A percentile compares a stretch with the other conserved stretches of the same genome.
Evolutionary conservation across 2,797 vertebrate genomes (phyloP).

Genomic region (Gorsachius magnificus): DNA sequence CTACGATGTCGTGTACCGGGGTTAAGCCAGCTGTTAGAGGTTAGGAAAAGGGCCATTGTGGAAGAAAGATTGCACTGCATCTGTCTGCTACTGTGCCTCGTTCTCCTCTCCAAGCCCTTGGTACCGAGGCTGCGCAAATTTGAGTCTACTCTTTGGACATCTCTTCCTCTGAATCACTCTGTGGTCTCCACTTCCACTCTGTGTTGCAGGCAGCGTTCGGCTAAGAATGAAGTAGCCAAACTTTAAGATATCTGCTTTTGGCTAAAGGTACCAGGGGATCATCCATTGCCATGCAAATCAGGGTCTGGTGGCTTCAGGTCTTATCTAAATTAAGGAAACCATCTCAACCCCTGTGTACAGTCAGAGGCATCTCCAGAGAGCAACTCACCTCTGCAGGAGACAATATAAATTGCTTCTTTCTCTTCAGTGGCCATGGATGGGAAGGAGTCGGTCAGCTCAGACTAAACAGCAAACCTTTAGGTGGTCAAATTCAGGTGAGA

Average conservation of each 20-base stretch:
- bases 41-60: neutral
- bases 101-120: neutral
- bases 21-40: neutral
- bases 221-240: neutral
- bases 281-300: neutral
- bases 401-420: neutral
- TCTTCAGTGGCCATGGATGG: neutral
- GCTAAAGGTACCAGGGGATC: neutral
- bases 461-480: neutral
- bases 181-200: neutral
- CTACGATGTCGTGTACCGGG: neutral
- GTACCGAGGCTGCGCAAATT: neutral
- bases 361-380: neutral
- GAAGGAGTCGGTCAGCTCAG: neutral
- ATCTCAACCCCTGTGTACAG: neutral
- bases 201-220: neutral
- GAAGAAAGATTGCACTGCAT: neutral
- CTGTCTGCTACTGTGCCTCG: neutral
- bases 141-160: neutral
- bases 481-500: neutral
- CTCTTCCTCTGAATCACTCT: neutral
- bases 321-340: neutral
- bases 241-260: neutral
- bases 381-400: neutral
- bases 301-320: neutral